phyloP scores from a whole-genome alignment of 1,140 invertebrate species.

The Eumaeus atala region DNA sequence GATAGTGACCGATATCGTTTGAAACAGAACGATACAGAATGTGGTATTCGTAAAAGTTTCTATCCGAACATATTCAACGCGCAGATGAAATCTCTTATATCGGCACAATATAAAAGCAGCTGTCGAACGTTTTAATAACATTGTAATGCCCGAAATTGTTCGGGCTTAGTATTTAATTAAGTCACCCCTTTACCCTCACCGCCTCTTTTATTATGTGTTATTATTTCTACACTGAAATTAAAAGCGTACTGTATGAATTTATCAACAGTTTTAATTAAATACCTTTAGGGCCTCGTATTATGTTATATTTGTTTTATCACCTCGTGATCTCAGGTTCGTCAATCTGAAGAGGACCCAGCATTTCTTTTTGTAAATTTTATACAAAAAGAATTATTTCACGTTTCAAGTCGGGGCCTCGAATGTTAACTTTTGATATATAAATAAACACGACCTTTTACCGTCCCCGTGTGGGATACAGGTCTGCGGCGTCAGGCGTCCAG shows the following conservation, averaged over 20 bases:
- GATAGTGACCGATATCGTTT: too few relatives aligned
- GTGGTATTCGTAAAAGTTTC: too few relatives aligned
- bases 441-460: neutral
- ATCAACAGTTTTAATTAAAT: constrained; percentile 23
- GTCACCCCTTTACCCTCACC: constrained; percentile 36
- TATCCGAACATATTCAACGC: neutral
- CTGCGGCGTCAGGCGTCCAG: neutral
- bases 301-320: constrained; percentile 1
- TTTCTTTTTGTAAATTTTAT: neutral
- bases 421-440: neutral
- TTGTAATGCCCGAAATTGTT: constrained; percentile 58
- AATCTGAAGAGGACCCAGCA: neutral
- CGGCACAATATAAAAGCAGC: constrained; percentile 48
- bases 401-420: neutral
- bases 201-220: constrained; percentile 47
- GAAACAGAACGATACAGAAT: too few relatives aligned
- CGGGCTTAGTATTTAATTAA: constrained; percentile 63
- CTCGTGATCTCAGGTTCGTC: neutral
- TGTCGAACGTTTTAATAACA: constrained; percentile 68
- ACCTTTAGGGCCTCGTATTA: constrained; percentile 10
- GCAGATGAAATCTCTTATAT: constrained; percentile 24
- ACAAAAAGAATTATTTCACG: too few relatives aligned
- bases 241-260: constrained; percentile 36
- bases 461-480: neutral
- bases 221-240: constrained; percentile 42